Percentiles rank a stretch among this genome's conserved stretches.
phyloP scores from a whole-genome alignment of 1,140 invertebrate species.

The Drosophila mayri region DNA sequence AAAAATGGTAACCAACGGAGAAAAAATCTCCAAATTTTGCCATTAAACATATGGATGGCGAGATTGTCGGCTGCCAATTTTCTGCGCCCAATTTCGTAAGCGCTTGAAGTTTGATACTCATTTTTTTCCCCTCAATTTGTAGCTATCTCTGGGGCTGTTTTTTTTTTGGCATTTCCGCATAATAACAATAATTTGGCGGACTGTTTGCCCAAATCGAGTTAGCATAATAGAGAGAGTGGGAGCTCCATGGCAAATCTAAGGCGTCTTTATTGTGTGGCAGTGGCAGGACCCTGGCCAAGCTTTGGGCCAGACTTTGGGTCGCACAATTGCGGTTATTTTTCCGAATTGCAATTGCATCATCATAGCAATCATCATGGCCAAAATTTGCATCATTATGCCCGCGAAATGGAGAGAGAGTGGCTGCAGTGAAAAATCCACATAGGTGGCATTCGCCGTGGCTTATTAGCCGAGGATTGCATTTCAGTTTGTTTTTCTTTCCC shows the following conservation, averaged over 20 bases:
- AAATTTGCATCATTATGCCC: slow-evolving; percentile 74
- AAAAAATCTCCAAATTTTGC: slow-evolving; percentile 36
- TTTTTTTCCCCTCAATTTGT: slow-evolving; percentile 59
- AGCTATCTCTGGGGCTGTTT: slow-evolving; percentile 22
- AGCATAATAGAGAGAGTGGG: slow-evolving; percentile 60
- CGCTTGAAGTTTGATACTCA: slow-evolving; percentile 31
- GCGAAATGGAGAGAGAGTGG: slow-evolving; percentile 10
- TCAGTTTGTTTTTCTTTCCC: slow-evolving; percentile 30
- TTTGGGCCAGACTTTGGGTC: slow-evolving; percentile 16
- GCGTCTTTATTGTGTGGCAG: slow-evolving; percentile 54
- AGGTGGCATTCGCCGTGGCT: slow-evolving; percentile 57
- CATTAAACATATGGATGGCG: slow-evolving; percentile 56
- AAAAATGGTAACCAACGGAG: slow-evolving; percentile 25
- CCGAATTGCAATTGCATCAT: slow-evolving; percentile 56
- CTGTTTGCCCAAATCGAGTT: slow-evolving; percentile 82
- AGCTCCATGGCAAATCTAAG: slow-evolving; percentile 41
- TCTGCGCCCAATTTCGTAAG: slow-evolving; percentile 64
- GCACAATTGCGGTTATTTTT: slow-evolving; percentile 43
- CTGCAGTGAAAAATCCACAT: slow-evolving; percentile 39
- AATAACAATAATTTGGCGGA: slow-evolving; percentile 79
- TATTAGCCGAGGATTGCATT: slow-evolving; percentile 62
- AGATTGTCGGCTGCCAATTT: slow-evolving; percentile 61
- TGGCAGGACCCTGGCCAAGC: slow-evolving; percentile 51
- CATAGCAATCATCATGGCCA: slow-evolving; percentile 41
- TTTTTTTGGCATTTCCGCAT: slow-evolving; percentile 63